Evolutionary conservation across 2,888 invertebrate species (phyloP), one percentile per base, ranked within the genome.

Genomic region (Metopia argyrocephala): DNA sequence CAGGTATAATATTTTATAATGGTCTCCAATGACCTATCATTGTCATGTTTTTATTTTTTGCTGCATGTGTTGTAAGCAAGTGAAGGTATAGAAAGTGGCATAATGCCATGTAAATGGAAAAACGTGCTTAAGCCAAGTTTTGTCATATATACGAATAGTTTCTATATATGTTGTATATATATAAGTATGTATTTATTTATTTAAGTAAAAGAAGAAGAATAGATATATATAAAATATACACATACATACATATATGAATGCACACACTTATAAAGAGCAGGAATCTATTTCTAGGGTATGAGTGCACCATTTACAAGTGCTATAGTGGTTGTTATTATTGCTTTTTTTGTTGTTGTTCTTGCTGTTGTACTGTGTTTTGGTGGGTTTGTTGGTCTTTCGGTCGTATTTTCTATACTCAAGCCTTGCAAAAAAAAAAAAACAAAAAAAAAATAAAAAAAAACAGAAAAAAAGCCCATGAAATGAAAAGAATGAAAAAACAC

Each of bases 321-420:
- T 66, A 70, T 66, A 78, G 81, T 78, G 78, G 78, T 78, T 81
- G 76, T 12, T 64, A 28, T 21, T 65, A 23, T n/a, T 81, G 76
- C 9, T 64, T 25, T 21, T 65, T 23, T n/a, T 48, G 25, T 9
- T 23, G 12, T 46, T 56, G 25, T 38, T 38, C 9, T 12, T 48
- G 48, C 28, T 57, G 66, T 74, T 9, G 5, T 48, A 27, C 23
- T 50, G 66, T 78, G 74, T 81, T 81, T n/a, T 78, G 81, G 78
- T 81, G 81, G 78, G 81, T 81, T 81, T 81, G 81, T 81, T 81
- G 81, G 81, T 81, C 81, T 81, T 75, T 81, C 81, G 81, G 81
- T 81, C 81, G 78, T 75, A 38, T 46, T 38, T 38, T 38, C 38
- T 38, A 38, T 38, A 38, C 15, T 0, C 9, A 38, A 38, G 15